Evolutionary conservation across 2,113 vertebrate species (phyloP).

Genomic region (Catharus fuscescens): DNA sequence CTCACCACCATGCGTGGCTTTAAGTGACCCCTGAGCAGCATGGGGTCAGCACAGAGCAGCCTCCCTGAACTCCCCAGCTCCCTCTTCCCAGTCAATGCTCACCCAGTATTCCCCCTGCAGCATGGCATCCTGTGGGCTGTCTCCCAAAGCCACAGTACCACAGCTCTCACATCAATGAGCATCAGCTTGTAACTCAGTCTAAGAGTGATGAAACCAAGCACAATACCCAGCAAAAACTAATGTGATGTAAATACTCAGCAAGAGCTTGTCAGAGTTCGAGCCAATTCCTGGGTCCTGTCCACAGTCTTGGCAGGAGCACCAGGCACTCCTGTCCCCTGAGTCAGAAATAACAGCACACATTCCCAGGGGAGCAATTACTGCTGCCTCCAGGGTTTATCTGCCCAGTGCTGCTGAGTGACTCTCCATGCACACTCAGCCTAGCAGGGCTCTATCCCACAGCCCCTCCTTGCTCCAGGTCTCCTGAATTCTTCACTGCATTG

Average conservation of each 20-base stretch:
- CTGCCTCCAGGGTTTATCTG: not conserved
- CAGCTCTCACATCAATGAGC: not conserved
- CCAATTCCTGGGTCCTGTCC: not conserved
- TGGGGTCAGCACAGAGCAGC: not conserved
- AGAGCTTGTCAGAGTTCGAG: not conserved
- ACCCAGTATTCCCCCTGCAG: not conserved
- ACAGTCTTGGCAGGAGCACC: not conserved
- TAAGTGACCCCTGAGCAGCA: not conserved
- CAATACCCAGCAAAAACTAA: not conserved
- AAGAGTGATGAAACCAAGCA: not conserved
- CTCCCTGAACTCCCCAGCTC: not conserved
- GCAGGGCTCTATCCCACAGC: not conserved
- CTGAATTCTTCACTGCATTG: not conserved
- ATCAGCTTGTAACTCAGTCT: not conserved
- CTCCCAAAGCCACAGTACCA: not conserved
- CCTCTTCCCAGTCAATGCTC: not conserved
- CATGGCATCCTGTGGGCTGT: not conserved
- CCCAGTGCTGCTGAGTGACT: rapidly evolving
- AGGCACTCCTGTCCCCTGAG: not conserved
- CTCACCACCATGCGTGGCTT: rapidly evolving
- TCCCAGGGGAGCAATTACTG: not conserved
- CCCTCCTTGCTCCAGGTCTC: not conserved
- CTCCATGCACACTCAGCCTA: not conserved
- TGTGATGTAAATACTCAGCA: not conserved
- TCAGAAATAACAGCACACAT: not conserved